phyloP scores from a whole-genome alignment of 2,113 vertebrate genomes.

The Chamaea fasciata region DNA sequence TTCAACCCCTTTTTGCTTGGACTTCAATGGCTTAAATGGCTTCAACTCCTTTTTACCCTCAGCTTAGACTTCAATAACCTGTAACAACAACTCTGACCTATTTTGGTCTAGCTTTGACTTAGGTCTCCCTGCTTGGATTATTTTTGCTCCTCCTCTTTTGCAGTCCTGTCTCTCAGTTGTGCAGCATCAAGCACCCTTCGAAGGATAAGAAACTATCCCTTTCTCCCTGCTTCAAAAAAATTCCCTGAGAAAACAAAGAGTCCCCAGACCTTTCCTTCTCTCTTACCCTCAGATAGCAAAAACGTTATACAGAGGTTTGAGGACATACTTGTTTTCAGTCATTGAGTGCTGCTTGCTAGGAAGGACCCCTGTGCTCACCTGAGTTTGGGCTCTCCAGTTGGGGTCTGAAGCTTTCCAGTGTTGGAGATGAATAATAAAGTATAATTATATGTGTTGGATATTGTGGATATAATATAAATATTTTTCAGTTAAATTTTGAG shows the following conservation, averaged over 20 bases:
- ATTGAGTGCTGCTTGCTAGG: conserved; percentile 10
- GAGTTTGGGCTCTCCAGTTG: conserved; percentile 25
- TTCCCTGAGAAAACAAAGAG: not conserved
- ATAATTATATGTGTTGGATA: conserved; percentile 43
- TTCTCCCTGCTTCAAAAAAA: not conserved
- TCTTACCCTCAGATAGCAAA: not conserved
- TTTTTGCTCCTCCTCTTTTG: not conserved
- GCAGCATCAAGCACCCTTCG: not conserved
- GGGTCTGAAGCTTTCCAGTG: conserved; percentile 24
- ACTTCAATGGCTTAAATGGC: not conserved
- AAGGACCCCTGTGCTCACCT: conserved; percentile 14
- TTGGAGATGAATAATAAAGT: not conserved
- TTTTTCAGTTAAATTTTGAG: conserved; percentile 59
- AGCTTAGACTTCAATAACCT: not conserved
- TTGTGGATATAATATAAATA: conserved; percentile 47
- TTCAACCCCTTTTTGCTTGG: not conserved
- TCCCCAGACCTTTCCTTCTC: not conserved
- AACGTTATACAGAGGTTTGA: conserved; percentile 9
- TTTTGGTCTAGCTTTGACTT: not conserved
- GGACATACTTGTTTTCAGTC: conserved; percentile 26
- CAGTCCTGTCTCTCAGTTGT: not conserved
- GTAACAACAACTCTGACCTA: not conserved
- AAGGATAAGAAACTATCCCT: not conserved
- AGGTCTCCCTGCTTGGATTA: not conserved
- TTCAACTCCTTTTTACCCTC: not conserved